These are phyloP conservation scores for Rhinogobio ventralis DNA, from an alignment of 2,797 vertebrate species.

Conservation along the genomic window DNA sequence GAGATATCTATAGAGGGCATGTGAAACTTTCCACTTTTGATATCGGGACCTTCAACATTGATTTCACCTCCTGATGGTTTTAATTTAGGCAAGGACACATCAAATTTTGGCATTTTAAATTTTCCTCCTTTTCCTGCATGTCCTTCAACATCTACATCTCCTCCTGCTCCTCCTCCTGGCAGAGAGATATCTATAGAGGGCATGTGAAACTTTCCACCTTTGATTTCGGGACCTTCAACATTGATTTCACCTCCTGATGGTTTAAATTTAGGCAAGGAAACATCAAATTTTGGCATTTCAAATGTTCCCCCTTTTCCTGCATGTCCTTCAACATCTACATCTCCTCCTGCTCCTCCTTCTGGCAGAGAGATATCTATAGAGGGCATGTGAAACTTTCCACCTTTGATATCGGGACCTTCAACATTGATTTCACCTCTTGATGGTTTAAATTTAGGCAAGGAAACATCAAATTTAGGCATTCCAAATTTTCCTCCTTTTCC, in stretches of 20 bases:
- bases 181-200: constrained; percentile 55
- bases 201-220: constrained; percentile 4
- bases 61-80: constrained; percentile 59
- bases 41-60: constrained; percentile 42
- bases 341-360: not conserved
- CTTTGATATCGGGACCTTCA: not conserved
- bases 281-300: not conserved
- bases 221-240: not conserved
- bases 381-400: constrained; percentile 43
- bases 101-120: constrained; percentile 55
- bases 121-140: not conserved
- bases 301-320: not conserved
- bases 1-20: constrained; percentile 57
- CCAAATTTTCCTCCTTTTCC: constrained; percentile 19
- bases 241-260: not conserved
- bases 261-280: not conserved
- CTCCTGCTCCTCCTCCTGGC: not conserved
- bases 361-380: constrained; percentile 29
- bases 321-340: not conserved
- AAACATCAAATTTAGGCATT: constrained; percentile 60
- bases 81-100: constrained; percentile 64
- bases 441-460: constrained; percentile 39
- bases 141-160: constrained; percentile 56
- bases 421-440: constrained; percentile 6
- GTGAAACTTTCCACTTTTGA: constrained; percentile 45